Conservation (phyloP, 1,140 invertebrate genomes). For the Tigriopus japonicus region DNA sequence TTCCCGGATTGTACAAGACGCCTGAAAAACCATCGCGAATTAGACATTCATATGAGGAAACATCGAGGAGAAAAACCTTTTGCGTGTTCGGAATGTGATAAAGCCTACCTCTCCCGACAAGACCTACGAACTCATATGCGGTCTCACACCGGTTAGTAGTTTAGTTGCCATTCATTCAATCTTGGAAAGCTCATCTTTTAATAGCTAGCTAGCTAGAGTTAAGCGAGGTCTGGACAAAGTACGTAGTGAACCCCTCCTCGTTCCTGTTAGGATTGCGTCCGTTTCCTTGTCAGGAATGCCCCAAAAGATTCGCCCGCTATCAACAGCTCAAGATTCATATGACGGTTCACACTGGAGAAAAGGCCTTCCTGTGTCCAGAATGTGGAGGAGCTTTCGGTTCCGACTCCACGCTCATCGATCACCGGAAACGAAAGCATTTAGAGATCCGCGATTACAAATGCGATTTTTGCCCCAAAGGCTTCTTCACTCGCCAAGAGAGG, state of each 20-base stretch:
- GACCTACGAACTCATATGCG: slow-evolving; percentile 60
- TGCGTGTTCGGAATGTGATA: slow-evolving; percentile 75
- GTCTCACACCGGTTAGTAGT: slow-evolving; percentile 19
- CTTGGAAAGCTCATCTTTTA: no score
- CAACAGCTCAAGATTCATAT: slow-evolving; percentile 19
- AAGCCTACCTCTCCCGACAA: slow-evolving; percentile 88
- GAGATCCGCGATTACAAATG: neutral
- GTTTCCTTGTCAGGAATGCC: slow-evolving; percentile 18
- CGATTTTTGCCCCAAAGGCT: neutral
- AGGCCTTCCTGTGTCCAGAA: slow-evolving; percentile 19
- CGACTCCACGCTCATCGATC: slow-evolving; percentile 18
- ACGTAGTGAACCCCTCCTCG: no score
- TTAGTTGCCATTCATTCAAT: no score
- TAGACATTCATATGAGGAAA: slow-evolving; percentile 91
- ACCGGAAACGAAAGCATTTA: slow-evolving; percentile 16
- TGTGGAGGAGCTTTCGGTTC: slow-evolving; percentile 19
- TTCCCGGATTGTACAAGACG: slow-evolving; percentile 77
- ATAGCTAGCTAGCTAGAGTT: no score
- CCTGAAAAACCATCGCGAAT: slow-evolving; percentile 89
- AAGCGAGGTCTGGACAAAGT: no score
- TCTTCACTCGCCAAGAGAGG: slow-evolving; percentile 3
- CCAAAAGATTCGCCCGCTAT: slow-evolving; percentile 18
- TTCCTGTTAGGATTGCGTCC: slow-evolving; percentile 17
- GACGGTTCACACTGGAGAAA: slow-evolving; percentile 20
- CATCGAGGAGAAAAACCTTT: slow-evolving; percentile 96